These are phyloP conservation scores for Brachyopa scutellaris DNA, from an alignment of 2,888 invertebrate genomes.

Conservation along the genomic window DNA sequence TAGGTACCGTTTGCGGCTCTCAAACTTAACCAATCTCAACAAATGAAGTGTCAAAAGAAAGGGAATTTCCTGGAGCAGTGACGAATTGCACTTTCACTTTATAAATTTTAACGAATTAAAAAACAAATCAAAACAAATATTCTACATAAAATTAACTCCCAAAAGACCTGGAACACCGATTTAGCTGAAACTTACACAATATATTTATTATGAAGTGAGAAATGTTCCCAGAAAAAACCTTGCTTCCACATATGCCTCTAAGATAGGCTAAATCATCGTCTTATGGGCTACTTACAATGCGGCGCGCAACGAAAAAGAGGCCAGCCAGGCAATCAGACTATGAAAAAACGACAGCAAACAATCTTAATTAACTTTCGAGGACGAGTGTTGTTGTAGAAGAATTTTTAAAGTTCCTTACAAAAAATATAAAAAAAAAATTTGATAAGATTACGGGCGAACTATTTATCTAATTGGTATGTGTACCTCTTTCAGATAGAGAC, in stretches of 20 bases:
- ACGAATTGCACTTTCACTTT: too few species aligned
- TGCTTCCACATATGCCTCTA: constrained; percentile 51
- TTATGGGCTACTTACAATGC: constrained; percentile 54
- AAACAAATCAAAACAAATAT: too few species aligned
- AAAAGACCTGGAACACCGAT: too few species aligned
- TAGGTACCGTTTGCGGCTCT: too few species aligned
- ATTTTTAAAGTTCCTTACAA: constrained; percentile 44
- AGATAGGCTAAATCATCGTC: constrained; percentile 55
- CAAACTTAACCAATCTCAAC: too few species aligned
- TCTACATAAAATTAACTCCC: too few species aligned
- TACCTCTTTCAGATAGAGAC: constrained; percentile 63
- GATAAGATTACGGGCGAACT: constrained; percentile 64
- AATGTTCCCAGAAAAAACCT: constrained; percentile 39
- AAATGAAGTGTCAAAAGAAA: too few species aligned
- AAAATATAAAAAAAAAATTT: constrained; percentile 14
- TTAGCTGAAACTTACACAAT: too few species aligned
- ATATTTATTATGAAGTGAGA: too few species aligned
- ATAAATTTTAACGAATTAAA: too few species aligned
- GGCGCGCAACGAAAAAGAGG: constrained; percentile 32
- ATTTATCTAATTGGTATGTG: constrained; percentile 70
- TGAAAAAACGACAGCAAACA: constrained; percentile 24
- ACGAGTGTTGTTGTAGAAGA: constrained; percentile 36
- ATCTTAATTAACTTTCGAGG: constrained; percentile 51
- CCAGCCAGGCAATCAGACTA: constrained; percentile 11
- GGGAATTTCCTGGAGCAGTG: too few species aligned